Conservation (phyloP, 2,888 invertebrate species). For the Rhopalosiphum nymphaeae region DNA sequence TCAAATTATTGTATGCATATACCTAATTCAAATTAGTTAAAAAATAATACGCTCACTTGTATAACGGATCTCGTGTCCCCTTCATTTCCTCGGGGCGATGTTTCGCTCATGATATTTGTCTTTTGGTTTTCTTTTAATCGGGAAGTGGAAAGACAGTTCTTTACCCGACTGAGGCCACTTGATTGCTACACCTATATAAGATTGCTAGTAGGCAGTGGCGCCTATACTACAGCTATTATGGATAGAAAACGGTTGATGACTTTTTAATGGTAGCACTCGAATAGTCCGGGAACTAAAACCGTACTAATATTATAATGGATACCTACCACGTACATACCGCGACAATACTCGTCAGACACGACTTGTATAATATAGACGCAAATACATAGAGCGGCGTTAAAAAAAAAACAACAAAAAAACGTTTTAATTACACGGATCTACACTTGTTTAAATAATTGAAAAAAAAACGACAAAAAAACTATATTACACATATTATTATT, state of each 20-base stretch:
- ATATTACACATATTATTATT: background rate
- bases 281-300: background rate
- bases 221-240: background rate
- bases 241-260: background rate
- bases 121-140: background rate
- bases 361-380: background rate
- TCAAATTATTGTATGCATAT: background rate
- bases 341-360: background rate
- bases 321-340: background rate
- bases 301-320: background rate
- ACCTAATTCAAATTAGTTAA: background rate
- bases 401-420: background rate
- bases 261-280: background rate
- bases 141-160: background rate
- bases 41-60: conserved; percentile 41
- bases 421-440: conserved; percentile 56
- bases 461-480: background rate
- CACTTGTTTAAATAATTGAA: conserved; percentile 54
- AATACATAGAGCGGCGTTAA: background rate
- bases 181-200: background rate
- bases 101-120: conserved; percentile 40
- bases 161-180: background rate
- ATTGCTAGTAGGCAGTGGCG: background rate
- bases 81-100: conserved; percentile 30
- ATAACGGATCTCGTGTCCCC: conserved; percentile 30